phyloP scores from a whole-genome alignment of 2,888 invertebrate genomes.

The Sinelater perroti region DNA sequence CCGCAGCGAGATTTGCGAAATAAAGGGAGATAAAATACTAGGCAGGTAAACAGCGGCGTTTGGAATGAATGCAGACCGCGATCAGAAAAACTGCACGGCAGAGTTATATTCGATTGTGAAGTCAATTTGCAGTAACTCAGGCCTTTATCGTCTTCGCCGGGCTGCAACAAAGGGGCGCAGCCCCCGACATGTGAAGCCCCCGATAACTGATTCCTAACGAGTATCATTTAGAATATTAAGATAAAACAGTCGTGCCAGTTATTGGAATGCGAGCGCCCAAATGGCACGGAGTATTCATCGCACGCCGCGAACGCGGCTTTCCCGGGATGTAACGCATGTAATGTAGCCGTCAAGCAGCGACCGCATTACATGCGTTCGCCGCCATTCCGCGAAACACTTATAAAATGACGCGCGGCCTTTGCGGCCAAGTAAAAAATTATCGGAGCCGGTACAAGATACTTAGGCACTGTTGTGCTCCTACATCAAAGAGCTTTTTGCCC shows the following conservation, averaged over 20 bases:
- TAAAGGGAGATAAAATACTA: conserved; percentile 30
- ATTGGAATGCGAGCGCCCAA: conserved; percentile 22
- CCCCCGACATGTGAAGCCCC: conserved; percentile 31
- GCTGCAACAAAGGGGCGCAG: conserved; percentile 30
- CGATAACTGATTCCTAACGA: conserved; percentile 39
- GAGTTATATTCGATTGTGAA: conserved; percentile 47
- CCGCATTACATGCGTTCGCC: too few relatives aligned
- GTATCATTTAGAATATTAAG: conserved; percentile 34
- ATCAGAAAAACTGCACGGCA: conserved; percentile 36
- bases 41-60: conserved; percentile 28
- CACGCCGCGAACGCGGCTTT: conserved; percentile 14
- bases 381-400: too few relatives aligned
- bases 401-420: too few relatives aligned
- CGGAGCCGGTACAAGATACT: conserved; percentile 33
- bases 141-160: conserved; percentile 44
- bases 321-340: too few relatives aligned
- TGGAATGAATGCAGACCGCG: conserved; percentile 38
- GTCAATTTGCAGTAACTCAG: conserved; percentile 53
- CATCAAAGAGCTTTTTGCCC: conserved; percentile 38
- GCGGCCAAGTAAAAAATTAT: conserved; percentile 27
- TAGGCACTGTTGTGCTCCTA: conserved; percentile 30
- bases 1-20: conserved; percentile 21
- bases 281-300: conserved; percentile 15
- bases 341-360: too few relatives aligned
- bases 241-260: conserved; percentile 32